Percentiles rank a stretch among this genome's conserved stretches.
Evolutionary conservation across 2,888 invertebrate species (phyloP).

Genomic region (Rhyacophila evoluta): DNA sequence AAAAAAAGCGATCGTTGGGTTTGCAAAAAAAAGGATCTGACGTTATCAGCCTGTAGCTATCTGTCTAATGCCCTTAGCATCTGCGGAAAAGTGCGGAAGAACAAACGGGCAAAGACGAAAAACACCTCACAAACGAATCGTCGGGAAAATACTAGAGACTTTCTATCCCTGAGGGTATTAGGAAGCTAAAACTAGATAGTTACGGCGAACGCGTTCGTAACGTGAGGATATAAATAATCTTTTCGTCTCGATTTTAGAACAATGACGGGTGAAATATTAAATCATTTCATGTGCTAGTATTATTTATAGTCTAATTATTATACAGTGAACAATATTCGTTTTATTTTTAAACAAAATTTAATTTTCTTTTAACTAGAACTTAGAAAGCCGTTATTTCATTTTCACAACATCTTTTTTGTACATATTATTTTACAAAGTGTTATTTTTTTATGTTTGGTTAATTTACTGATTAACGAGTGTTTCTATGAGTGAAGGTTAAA

Average conservation of each 20-base stretch:
- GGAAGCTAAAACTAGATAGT: neutral
- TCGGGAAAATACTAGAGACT: neutral
- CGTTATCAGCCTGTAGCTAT: neutral
- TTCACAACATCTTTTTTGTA: too few species aligned
- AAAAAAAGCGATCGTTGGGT: neutral
- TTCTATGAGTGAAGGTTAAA: too few species aligned
- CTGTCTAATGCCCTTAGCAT: neutral
- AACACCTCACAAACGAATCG: slow-evolving; percentile 20
- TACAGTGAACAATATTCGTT: too few species aligned
- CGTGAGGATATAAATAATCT: neutral
- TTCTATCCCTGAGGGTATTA: neutral
- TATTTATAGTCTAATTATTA: too few species aligned
- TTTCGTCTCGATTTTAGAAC: neutral
- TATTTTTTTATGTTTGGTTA: too few species aligned
- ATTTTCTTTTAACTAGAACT: too few species aligned
- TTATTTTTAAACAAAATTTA: too few species aligned
- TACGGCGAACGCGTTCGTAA: neutral
- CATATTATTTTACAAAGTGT: too few species aligned
- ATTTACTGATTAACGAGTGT: too few species aligned
- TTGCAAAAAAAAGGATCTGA: neutral
- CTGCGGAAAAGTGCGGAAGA: neutral
- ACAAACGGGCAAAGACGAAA: neutral
- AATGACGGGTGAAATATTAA: neutral
- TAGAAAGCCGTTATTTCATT: too few species aligned
- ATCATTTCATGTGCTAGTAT: neutral